These are phyloP conservation scores for Rhyacophila brunnea DNA, from an alignment of 1,140 invertebrate species.

Conservation along the genomic window DNA sequence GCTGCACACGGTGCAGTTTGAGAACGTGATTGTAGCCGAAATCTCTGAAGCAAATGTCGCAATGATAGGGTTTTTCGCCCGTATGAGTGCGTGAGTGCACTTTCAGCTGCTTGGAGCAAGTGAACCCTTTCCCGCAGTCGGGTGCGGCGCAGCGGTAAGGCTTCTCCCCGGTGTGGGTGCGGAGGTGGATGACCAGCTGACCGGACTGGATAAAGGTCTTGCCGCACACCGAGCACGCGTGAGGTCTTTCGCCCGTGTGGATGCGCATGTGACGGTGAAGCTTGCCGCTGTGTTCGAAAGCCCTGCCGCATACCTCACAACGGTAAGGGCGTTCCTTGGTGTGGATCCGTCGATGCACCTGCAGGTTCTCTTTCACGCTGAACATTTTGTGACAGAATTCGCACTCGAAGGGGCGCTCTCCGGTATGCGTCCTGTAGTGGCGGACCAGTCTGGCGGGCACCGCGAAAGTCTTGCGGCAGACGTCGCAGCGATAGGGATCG, in stretches of 20 bases:
- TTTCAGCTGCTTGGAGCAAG: conserved; percentile 87
- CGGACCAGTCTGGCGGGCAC: conserved; percentile 87
- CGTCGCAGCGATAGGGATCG: conserved; percentile 84
- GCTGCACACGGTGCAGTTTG: conserved; percentile 85
- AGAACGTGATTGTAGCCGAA: conserved; percentile 88
- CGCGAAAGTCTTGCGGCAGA: conserved; percentile 89
- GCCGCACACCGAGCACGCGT: conserved; percentile 88
- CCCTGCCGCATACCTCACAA: conserved; percentile 86
- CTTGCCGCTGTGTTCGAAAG: conserved; percentile 91
- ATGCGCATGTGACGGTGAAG: conserved; percentile 90
- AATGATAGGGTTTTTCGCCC: conserved; percentile 75
- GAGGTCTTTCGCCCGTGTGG: conserved; percentile 88
- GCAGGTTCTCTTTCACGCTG: conserved; percentile 88
- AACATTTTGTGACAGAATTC: conserved; percentile 91
- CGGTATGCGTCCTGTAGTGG: conserved; percentile 89
- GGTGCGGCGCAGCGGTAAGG: conserved; percentile 83
- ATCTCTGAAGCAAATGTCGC: conserved; percentile 60
- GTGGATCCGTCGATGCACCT: conserved; percentile 88
- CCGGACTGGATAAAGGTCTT: conserved; percentile 90
- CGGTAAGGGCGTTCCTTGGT: conserved; percentile 85
- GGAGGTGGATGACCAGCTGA: conserved; percentile 79
- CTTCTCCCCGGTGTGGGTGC: conserved; percentile 89
- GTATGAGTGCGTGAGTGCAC: conserved; percentile 83
- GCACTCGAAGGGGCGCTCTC: conserved; percentile 82
- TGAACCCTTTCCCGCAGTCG: conserved; percentile 82